A percentile compares a stretch with the other conserved stretches of the same genome.
Conservation (phyloP, 2,888 invertebrate species). For the Cerastis leucographa region DNA sequence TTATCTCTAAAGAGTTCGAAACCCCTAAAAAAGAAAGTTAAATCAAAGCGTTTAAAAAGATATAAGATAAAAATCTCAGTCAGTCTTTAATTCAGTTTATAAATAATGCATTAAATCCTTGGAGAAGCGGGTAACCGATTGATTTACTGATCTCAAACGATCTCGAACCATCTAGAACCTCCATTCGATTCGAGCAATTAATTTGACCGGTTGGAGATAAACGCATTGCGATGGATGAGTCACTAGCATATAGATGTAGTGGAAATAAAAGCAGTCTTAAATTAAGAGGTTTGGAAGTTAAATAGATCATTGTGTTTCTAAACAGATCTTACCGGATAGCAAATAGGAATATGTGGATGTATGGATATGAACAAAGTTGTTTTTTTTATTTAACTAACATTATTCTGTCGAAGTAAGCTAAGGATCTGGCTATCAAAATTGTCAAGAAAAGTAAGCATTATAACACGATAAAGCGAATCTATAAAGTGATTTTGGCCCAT, state of each 20-base stretch:
- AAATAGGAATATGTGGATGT: too few species aligned
- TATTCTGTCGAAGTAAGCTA: too few species aligned
- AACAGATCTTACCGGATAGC: too few species aligned
- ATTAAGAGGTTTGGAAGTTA: background rate
- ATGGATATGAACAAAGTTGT: too few species aligned
- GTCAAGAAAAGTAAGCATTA: too few species aligned
- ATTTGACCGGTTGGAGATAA: conserved; percentile 47
- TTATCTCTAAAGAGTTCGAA: background rate
- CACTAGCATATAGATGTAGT: conserved; percentile 14
- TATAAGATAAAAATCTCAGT: conserved; percentile 39
- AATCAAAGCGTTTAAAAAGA: conserved; percentile 29
- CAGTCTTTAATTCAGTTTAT: conserved; percentile 46
- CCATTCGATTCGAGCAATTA: conserved; percentile 54
- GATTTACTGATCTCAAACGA: conserved; percentile 59
- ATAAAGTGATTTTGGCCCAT: too few species aligned
- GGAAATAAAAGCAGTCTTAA: conserved; percentile 24
- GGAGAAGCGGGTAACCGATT: conserved; percentile 52
- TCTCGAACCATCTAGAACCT: conserved; percentile 32
- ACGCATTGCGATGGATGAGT: conserved; percentile 18
- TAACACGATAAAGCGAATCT: too few species aligned
- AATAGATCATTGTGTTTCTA: background rate
- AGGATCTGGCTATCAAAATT: too few species aligned
- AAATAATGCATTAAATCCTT: conserved; percentile 59
- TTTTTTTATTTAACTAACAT: too few species aligned
- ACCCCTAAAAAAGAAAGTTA: background rate